Percentiles rank a stretch among this genome's conserved stretches.
Evolutionary conservation across 2,888 invertebrate genomes (phyloP).

Genomic region (Podabrus alpinus): DNA sequence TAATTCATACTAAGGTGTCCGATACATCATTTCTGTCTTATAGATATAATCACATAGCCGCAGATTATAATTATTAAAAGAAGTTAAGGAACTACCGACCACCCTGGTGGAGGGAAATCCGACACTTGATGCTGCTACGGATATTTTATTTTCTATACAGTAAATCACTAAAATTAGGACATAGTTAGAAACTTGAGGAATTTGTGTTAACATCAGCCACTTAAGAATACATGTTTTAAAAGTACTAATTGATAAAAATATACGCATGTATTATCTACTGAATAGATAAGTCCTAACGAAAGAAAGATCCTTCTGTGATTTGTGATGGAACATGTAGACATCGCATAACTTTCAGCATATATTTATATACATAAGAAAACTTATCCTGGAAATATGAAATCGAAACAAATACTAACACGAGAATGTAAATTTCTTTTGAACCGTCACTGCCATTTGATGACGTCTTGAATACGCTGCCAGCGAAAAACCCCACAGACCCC

Average conservation of each 20-base stretch:
- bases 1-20: slow-evolving; percentile 27
- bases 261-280: too few relatives aligned
- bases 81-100: slow-evolving; percentile 19
- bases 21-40: slow-evolving; percentile 27
- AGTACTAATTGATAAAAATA: neutral
- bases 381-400: too few relatives aligned
- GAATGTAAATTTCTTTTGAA: too few relatives aligned
- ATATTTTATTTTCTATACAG: neutral
- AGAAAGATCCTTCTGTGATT: too few relatives aligned
- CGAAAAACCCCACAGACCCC: too few relatives aligned
- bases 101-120: slow-evolving; percentile 23
- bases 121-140: slow-evolving; percentile 8
- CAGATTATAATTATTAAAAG: slow-evolving; percentile 33
- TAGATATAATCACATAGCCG: slow-evolving; percentile 31
- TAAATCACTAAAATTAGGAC: neutral
- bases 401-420: too few relatives aligned
- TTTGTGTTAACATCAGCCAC: neutral
- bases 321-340: too few relatives aligned
- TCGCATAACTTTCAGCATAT: too few relatives aligned
- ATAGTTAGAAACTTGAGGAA: neutral
- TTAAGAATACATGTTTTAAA: neutral
- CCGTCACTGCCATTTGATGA: too few relatives aligned
- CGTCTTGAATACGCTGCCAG: too few relatives aligned
- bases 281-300: too few relatives aligned
- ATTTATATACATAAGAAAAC: too few relatives aligned